Conservation (phyloP, 1,140 invertebrate species). For the Drosophila melanica region DNA sequence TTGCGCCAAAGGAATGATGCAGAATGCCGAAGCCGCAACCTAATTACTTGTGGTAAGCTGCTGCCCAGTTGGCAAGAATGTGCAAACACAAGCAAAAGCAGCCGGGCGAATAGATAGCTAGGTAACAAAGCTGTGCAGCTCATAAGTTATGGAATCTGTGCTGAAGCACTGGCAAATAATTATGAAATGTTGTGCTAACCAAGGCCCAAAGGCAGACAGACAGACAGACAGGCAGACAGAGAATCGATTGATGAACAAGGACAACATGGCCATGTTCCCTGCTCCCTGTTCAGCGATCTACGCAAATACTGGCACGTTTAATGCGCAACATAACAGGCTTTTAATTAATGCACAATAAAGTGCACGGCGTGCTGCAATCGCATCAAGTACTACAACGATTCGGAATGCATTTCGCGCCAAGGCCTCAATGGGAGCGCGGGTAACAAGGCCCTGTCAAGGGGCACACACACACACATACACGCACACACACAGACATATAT, state of each 20-base stretch:
- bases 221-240: constrained; percentile 17
- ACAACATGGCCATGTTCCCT: constrained; percentile 28
- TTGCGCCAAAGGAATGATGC: constrained; percentile 69
- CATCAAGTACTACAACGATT: constrained; percentile 64
- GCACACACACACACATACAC: not conserved
- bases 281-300: not conserved
- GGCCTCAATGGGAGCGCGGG: constrained; percentile 17
- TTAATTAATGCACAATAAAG: constrained; percentile 79
- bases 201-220: constrained; percentile 12
- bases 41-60: constrained; percentile 76
- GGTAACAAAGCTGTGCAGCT: constrained; percentile 18
- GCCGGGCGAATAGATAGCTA: not conserved
- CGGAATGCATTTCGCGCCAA: constrained; percentile 62
- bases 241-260: constrained; percentile 77
- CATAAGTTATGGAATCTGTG: constrained; percentile 78
- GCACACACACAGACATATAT: too few species aligned
- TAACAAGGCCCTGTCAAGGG: constrained; percentile 7
- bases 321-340: constrained; percentile 64
- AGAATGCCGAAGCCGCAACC: constrained; percentile 75
- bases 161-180: constrained; percentile 75
- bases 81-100: constrained; percentile 55
- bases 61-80: constrained; percentile 62
- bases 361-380: constrained; percentile 38
- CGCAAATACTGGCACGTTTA: constrained; percentile 50
- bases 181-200: constrained; percentile 66